Evolutionary conservation across 2,797 vertebrate species (phyloP).

Genomic region (Clarias laeviceps): DNA sequence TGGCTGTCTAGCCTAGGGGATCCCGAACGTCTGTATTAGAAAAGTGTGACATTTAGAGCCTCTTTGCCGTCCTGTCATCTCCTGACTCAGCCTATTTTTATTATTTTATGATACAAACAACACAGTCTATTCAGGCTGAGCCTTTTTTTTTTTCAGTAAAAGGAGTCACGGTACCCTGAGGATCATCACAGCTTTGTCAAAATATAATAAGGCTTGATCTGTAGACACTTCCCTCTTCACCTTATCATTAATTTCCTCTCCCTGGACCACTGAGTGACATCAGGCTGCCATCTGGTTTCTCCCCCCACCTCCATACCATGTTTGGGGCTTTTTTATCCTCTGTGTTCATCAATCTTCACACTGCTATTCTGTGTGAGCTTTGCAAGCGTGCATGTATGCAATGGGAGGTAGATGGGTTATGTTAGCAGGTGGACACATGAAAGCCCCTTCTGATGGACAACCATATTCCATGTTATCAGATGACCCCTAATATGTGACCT

Average conservation of each 20-base stretch:
- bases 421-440: slow-evolving; percentile 59
- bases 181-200: background rate
- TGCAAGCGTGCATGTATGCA: slow-evolving; percentile 36
- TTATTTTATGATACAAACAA: slow-evolving; percentile 55
- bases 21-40: slow-evolving; percentile 51
- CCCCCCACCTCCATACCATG: background rate
- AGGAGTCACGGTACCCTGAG: background rate
- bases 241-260: slow-evolving; percentile 38
- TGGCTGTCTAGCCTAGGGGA: slow-evolving; percentile 30
- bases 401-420: slow-evolving; percentile 41
- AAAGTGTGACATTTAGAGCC: slow-evolving; percentile 66
- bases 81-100: slow-evolving; percentile 58
- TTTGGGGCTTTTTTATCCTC: slow-evolving; percentile 18
- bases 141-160: slow-evolving; percentile 7
- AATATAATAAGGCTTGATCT: slow-evolving; percentile 15
- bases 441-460: slow-evolving; percentile 60
- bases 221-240: slow-evolving; percentile 11
- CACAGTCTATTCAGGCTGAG: background rate
- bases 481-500: slow-evolving; percentile 70
- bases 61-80: slow-evolving; percentile 49
- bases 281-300: slow-evolving; percentile 34
- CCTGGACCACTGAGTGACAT: slow-evolving; percentile 22
- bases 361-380: slow-evolving; percentile 14
- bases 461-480: slow-evolving; percentile 71
- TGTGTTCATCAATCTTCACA: slow-evolving; percentile 35